Percentiles rank a stretch among this genome's conserved stretches.
Evolutionary conservation across 1,140 invertebrate genomes (phyloP).

Genomic region (Drosophila grimshawi): DNA sequence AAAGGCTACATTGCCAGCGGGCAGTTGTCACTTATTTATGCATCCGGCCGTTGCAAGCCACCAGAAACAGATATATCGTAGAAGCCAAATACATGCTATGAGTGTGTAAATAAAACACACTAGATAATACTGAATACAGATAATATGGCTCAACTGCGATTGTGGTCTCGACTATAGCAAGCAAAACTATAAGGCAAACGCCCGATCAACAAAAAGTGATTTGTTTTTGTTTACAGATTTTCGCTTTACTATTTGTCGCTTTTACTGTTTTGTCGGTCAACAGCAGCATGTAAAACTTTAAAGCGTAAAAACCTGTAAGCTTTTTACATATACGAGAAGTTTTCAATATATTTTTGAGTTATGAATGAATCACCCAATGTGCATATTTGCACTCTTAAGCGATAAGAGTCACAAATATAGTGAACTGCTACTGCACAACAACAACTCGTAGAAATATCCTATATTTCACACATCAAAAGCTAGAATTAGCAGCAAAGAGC

Average conservation of each 20-base stretch:
- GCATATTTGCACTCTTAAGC: background rate
- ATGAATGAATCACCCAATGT: constrained; percentile 24
- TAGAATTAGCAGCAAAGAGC: constrained; percentile 1
- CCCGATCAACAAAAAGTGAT: background rate
- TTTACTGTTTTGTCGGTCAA: constrained; percentile 27
- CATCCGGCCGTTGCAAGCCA: constrained; percentile 62
- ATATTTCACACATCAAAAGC: background rate
- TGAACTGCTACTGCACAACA: background rate
- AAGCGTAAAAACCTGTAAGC: constrained; percentile 53
- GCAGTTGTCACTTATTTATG: constrained; percentile 77
- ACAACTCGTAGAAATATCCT: background rate
- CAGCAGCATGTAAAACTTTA: background rate
- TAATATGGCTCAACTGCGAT: constrained; percentile 53
- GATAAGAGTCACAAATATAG: background rate
- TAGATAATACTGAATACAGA: constrained; percentile 46
- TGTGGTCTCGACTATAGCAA: constrained; percentile 25
- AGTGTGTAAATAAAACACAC: constrained; percentile 47
- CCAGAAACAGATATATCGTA: constrained; percentile 34
- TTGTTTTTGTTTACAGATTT: constrained; percentile 8
- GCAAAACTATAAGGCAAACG: constrained; percentile 27
- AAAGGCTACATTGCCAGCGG: constrained; percentile 44
- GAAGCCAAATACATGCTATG: constrained; percentile 14
- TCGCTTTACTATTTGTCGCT: constrained; percentile 20
- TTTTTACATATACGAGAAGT: constrained; percentile 55
- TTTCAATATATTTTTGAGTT: constrained; percentile 31